Evolutionary conservation across 2,888 invertebrate species (phyloP).

Genomic region (Ochlodes sylvanus): DNA sequence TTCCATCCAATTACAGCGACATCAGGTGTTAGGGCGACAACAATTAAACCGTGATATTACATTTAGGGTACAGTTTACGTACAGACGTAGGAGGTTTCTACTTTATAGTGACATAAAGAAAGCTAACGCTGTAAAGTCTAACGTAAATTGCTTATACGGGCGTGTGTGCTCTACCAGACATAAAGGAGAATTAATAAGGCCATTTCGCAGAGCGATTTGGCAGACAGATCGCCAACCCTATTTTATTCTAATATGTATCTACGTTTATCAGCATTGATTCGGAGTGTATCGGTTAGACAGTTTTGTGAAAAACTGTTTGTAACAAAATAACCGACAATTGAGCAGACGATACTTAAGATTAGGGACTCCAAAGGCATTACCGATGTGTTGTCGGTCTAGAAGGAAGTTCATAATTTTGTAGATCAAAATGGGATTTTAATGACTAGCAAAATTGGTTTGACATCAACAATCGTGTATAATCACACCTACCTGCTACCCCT

Average conservation of each 20-base stretch:
- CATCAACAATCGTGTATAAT: no score
- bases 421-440: no score
- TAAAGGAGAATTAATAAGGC: constrained; percentile 83
- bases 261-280: constrained; percentile 7
- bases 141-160: constrained; percentile 72
- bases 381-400: no score
- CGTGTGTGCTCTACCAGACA: constrained; percentile 69
- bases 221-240: constrained; percentile 65
- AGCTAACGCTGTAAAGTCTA: constrained; percentile 71
- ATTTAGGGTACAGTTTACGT: constrained; percentile 55
- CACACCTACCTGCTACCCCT: no score
- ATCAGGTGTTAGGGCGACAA: constrained; percentile 68
- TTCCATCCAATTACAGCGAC: constrained; percentile 53
- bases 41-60: constrained; percentile 75
- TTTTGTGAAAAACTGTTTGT: no score
- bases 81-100: constrained; percentile 48
- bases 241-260: constrained; percentile 39
- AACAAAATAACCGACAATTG: no score
- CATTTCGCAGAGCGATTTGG: constrained; percentile 72
- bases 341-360: no score
- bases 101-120: constrained; percentile 82
- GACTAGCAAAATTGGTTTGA: no score
- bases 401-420: no score
- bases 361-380: no score
- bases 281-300: not conserved